phyloP scores from a whole-genome alignment of 2,888 invertebrate species.

The Platerodrilus igneus region DNA sequence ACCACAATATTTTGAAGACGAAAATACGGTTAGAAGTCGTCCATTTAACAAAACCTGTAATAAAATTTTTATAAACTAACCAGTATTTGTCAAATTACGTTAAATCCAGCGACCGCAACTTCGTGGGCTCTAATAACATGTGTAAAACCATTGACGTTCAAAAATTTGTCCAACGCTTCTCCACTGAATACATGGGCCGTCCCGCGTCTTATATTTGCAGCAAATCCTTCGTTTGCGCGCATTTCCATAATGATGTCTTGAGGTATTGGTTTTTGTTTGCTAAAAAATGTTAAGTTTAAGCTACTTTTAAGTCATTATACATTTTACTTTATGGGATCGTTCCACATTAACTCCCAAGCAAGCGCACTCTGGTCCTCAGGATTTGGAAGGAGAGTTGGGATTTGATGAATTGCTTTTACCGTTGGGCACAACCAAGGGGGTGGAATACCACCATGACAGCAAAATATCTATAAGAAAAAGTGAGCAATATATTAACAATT shows the following conservation, averaged over 20 bases:
- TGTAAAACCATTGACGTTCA: slow-evolving; percentile 60
- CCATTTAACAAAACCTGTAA: slow-evolving; percentile 63
- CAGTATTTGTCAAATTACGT: slow-evolving; percentile 47
- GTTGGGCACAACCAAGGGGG: slow-evolving; percentile 63
- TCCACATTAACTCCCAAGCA: slow-evolving; percentile 78
- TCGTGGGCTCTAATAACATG: slow-evolving; percentile 73
- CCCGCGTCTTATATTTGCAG: slow-evolving; percentile 61
- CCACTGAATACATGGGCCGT: slow-evolving; percentile 70
- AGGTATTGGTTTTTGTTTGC: slow-evolving; percentile 44
- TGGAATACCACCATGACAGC: slow-evolving; percentile 75
- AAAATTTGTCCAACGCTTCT: slow-evolving; percentile 63
- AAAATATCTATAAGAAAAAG: slow-evolving; percentile 57
- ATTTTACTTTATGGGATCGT: slow-evolving; percentile 61
- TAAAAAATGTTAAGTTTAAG: slow-evolving; percentile 4
- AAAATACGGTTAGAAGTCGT: slow-evolving; percentile 67
- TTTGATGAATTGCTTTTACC: slow-evolving; percentile 59
- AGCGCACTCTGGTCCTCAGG: slow-evolving; percentile 66
- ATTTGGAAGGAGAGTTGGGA: slow-evolving; percentile 60
- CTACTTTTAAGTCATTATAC: neutral
- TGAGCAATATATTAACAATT: slow-evolving; percentile 5
- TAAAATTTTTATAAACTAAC: slow-evolving; percentile 1
- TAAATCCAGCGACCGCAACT: slow-evolving; percentile 65
- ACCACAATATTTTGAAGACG: slow-evolving; percentile 70
- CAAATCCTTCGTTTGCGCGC: slow-evolving; percentile 61
- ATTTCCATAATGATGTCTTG: slow-evolving; percentile 53